Conservation (phyloP, 2,888 invertebrate genomes). For the Chrysotoxum bicinctum region DNA sequence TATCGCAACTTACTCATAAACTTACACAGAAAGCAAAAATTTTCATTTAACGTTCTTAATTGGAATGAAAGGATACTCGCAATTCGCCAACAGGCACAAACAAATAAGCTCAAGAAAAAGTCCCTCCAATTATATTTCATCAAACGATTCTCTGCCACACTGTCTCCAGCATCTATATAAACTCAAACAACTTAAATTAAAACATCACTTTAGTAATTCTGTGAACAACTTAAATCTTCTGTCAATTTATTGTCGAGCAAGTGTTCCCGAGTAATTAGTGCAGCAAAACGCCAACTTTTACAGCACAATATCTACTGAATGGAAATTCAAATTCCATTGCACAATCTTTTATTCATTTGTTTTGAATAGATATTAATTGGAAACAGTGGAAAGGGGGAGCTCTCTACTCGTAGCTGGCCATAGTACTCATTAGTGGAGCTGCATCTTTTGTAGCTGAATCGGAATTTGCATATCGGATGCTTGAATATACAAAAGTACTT, state of each 20-base stretch:
- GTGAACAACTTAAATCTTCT: constrained; percentile 24
- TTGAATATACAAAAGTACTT: constrained; percentile 19
- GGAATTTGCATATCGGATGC: constrained; percentile 2
- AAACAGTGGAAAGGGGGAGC: neutral
- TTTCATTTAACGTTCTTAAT: neutral
- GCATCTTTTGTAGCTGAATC: constrained; percentile 15
- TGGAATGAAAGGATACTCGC: neutral
- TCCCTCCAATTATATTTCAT: constrained; percentile 30
- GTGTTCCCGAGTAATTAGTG: constrained; percentile 53
- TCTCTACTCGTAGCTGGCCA: neutral
- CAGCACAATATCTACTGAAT: constrained; percentile 38
- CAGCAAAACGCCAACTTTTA: constrained; percentile 56
- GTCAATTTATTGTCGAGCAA: constrained; percentile 12
- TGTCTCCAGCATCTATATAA: neutral
- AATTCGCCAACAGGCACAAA: neutral
- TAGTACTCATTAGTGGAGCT: constrained; percentile 49
- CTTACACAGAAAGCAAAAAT: neutral
- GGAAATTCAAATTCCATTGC: constrained; percentile 44
- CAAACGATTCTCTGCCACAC: constrained; percentile 5
- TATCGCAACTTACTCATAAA: neutral
- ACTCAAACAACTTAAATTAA: constrained; percentile 41
- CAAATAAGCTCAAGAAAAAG: constrained; percentile 1
- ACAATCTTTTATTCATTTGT: constrained; percentile 66
- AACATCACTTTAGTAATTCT: constrained; percentile 31
- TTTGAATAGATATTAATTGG: constrained; percentile 59